Evolutionary conservation across 2,797 vertebrate species (phyloP).

Genomic region (Sparus aurata): DNA sequence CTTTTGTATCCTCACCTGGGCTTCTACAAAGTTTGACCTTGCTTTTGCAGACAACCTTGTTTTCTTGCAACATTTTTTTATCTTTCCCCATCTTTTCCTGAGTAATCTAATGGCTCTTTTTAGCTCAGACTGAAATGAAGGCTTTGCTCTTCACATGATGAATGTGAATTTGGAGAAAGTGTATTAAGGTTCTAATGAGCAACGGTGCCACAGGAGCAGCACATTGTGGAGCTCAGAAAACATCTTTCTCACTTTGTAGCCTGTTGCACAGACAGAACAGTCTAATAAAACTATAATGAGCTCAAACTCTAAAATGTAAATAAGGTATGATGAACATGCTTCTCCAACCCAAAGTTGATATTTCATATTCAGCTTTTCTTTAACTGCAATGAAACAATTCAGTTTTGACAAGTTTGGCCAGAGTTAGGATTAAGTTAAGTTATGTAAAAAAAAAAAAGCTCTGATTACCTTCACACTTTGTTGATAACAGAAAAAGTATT

Average conservation of each 20-base stretch:
- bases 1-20: not conserved
- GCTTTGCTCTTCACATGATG: constrained; percentile 10
- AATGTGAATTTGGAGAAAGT: constrained; percentile 18
- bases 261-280: not conserved
- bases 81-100: not conserved
- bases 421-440: not conserved
- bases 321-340: not conserved
- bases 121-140: not conserved
- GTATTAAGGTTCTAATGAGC: constrained; percentile 28
- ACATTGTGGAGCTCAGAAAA: not conserved
- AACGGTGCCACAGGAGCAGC: not conserved
- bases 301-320: not conserved
- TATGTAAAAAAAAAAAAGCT: too few species aligned
- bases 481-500: not conserved
- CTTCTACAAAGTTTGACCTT: not conserved
- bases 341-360: not conserved
- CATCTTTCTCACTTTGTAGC: constrained; percentile 8
- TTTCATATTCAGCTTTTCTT: not conserved
- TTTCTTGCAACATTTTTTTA: not conserved
- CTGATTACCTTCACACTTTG: not conserved
- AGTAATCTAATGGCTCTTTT: not conserved
- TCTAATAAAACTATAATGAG: not conserved
- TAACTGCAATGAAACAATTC: not conserved
- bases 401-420: not conserved
- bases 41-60: not conserved